phyloP scores from a whole-genome alignment of 2,113 vertebrate species.

The Rana temporaria region DNA sequence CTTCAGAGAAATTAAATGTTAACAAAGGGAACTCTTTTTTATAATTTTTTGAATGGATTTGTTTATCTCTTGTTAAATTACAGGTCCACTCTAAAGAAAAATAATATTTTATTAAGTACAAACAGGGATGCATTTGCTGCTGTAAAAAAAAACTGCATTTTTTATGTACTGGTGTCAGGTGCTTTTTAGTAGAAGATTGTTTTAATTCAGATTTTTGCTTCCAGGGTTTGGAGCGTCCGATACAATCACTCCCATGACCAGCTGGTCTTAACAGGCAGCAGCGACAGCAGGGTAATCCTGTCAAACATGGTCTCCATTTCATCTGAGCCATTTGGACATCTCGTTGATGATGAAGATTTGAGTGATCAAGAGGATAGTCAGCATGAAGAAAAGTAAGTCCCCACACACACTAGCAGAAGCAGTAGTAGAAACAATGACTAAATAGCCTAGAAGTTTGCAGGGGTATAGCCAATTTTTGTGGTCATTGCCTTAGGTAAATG shows the following conservation, averaged over 20 bases:
- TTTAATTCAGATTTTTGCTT: neutral
- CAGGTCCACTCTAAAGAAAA: too few species aligned
- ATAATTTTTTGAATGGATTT: too few species aligned
- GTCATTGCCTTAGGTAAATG: too few species aligned
- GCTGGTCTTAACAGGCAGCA: conserved; percentile 94
- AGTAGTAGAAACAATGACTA: too few species aligned
- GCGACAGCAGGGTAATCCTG: conserved; percentile 96
- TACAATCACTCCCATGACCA: conserved; percentile 99
- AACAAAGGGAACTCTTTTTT: too few species aligned
- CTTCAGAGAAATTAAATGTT: too few species aligned
- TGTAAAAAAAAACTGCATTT: neutral
- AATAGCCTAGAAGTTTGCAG: too few species aligned
- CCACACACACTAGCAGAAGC: too few species aligned
- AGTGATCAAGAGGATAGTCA: conserved; percentile 91
- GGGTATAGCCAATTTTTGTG: too few species aligned
- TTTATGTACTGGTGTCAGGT: neutral
- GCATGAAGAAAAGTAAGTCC: conserved; percentile 86
- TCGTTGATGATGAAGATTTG: conserved; percentile 94
- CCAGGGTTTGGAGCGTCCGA: conserved; percentile 96
- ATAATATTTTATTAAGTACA: too few species aligned
- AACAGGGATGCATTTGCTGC: too few species aligned
- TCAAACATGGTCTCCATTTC: conserved; percentile 99
- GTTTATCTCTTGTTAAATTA: too few species aligned
- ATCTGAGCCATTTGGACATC: conserved; percentile 95
- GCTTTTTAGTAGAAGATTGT: neutral